Evolutionary conservation across 1,140 invertebrate genomes (phyloP).

Genomic region (Galleria mellonella): DNA sequence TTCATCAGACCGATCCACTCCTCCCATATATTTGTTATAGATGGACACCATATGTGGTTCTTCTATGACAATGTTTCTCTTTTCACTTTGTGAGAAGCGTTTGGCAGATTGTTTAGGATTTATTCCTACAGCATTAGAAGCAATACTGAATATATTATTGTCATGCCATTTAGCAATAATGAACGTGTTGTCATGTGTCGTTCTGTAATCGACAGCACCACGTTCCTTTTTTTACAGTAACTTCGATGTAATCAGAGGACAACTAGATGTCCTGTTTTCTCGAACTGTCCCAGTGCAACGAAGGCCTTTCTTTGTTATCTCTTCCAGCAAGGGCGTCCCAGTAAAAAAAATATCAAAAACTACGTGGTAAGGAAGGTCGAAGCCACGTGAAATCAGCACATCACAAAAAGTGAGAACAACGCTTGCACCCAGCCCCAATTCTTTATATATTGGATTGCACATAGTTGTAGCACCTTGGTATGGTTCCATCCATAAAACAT

Average conservation of each 20-base stretch:
- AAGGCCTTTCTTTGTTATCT: conserved; percentile 32
- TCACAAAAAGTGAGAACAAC: conserved; percentile 33
- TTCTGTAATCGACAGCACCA: conserved; percentile 37
- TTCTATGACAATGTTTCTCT: too few species aligned
- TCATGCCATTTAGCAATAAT: too few species aligned
- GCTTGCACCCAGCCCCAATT: conserved; percentile 35
- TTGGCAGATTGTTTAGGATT: too few species aligned
- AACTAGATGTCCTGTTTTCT: conserved; percentile 37
- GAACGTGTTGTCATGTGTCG: conserved; percentile 32
- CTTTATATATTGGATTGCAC: conserved; percentile 32
- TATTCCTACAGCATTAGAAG: too few species aligned
- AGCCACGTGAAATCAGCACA: conserved; percentile 30
- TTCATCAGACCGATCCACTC: too few species aligned
- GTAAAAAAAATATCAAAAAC: conserved; percentile 41
- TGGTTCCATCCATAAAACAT: conserved; percentile 37
- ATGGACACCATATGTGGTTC: too few species aligned
- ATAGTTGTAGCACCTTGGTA: conserved; percentile 38
- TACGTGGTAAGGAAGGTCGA: conserved; percentile 29
- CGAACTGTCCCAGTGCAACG: conserved; percentile 37
- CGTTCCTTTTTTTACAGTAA: conserved; percentile 40
- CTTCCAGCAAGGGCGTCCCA: conserved; percentile 30
- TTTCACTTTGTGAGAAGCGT: too few species aligned
- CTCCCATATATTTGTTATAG: too few species aligned
- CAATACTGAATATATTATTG: too few species aligned
- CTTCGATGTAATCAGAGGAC: conserved; percentile 35